Conservation (phyloP, 2,113 vertebrate species). For the Perognathus longimembris region DNA sequence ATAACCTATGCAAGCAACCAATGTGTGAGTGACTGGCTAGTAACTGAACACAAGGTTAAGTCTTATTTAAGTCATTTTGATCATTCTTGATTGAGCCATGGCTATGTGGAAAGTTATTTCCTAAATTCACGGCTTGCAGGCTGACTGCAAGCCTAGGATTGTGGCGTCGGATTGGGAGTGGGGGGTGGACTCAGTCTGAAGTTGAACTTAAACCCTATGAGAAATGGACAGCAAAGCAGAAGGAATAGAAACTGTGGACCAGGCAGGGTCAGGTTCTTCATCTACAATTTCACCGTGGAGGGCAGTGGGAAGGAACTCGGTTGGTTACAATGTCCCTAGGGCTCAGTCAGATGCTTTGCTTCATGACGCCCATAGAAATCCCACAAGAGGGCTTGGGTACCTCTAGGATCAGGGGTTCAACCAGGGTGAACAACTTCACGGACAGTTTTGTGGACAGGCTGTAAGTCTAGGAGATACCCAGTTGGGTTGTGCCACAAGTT, state of each 20-base stretch:
- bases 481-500: background rate
- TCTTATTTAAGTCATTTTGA: background rate
- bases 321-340: fast-evolving
- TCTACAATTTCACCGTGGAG: fast-evolving
- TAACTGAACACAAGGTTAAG: background rate
- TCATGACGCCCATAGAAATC: background rate
- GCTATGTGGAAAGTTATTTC: background rate
- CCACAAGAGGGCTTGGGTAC: background rate
- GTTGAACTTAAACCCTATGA: background rate
- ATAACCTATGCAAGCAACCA: background rate
- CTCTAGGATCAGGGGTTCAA: background rate
- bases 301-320: background rate
- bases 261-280: background rate
- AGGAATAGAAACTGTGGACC: background rate
- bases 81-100: background rate
- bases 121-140: background rate
- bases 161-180: too few relatives aligned
- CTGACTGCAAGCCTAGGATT: background rate
- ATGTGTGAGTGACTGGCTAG: background rate
- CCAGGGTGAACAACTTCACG: too few relatives aligned
- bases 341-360: background rate
- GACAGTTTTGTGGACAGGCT: too few relatives aligned
- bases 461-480: background rate
- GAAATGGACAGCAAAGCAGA: background rate
- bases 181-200: background rate